Evolutionary conservation across 2,113 vertebrate genomes (phyloP), one percentile per base, ranked within the genome.

Genomic region (Chlamydotis undulata): DNA sequence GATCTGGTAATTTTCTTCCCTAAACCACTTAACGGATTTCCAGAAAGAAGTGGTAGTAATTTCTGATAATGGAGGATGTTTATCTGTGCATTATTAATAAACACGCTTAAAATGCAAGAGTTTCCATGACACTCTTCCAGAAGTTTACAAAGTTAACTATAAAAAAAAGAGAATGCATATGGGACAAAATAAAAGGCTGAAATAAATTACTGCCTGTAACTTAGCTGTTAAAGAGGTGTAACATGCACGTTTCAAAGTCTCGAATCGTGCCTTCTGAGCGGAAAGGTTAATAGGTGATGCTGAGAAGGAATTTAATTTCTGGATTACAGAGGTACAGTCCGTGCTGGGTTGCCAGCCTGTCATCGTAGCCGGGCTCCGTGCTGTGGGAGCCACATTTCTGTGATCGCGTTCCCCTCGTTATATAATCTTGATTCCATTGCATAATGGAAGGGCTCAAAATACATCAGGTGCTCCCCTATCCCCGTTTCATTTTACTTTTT

Each of bases 361-460:
- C 79, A 83, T 77, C 7, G 2, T 37, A 61, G 45, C 83, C 12
- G 4, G 69, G 70, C 83, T 68, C 52, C 3, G 12, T 8, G 49
- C 79, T 88, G 79, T 21, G 21, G 47, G 94, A 95, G 85, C 87
- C 82, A 65, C 33, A 7, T 83, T 60, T 39, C 83, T 59, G 95
- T 94, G 80, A 94, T 80, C 21, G 25, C 71, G 70, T 84, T 90
- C 94, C 86, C 55, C 81, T 50, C 7, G 10, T 94, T 96, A 91
- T 81, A 87, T 96, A 67, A 94, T 65, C 83, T 83, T 12, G 10
- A 41, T 89, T 93, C 89, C 82, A 67, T 95, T 91, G 94, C 92
- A 70, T 96, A 93, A 97, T 79, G 35, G 35, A 35, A 77, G 60
- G 79, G 65, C 83, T 74, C 93, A 95, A 83, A 79, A 56, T 45